These are phyloP conservation scores for Novumbra hubbsi DNA, from an alignment of 2,797 vertebrate species.

Conservation along the genomic window DNA sequence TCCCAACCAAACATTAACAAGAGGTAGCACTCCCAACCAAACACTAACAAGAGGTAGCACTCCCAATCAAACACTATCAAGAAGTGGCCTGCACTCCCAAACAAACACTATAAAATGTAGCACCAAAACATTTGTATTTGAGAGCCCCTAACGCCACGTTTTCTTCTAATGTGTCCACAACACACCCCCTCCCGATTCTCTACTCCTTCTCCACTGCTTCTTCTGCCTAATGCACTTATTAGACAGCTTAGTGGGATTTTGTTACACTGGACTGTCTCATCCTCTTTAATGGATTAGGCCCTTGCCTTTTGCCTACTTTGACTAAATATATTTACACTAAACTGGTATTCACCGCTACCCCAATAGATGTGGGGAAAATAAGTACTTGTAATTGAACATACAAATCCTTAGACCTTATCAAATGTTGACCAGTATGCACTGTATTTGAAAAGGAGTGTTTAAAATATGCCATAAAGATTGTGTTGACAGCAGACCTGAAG, in stretches of 20 bases:
- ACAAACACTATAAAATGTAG: not conserved
- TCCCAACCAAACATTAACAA: not conserved
- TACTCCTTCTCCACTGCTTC: not conserved
- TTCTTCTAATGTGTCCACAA: not conserved
- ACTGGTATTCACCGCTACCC: not conserved
- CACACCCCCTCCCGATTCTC: not conserved
- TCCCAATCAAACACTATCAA: too few relatives aligned
- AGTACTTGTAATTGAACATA: not conserved
- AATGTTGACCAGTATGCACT: not conserved
- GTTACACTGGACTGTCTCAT: slow-evolving; percentile 2
- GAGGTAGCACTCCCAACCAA: too few relatives aligned
- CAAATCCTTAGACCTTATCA: not conserved
- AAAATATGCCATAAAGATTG: not conserved
- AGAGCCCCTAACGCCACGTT: not conserved
- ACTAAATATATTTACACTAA: not conserved
- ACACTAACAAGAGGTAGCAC: too few relatives aligned
- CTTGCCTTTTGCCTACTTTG: slow-evolving; percentile 19
- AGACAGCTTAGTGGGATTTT: slow-evolving; percentile 23
- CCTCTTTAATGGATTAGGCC: slow-evolving; percentile 22
- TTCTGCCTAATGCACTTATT: slow-evolving; percentile 17
- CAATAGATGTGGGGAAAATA: not conserved
- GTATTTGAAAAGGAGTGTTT: not conserved
- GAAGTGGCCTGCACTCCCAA: too few relatives aligned
- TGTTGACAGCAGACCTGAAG: not conserved
- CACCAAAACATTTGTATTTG: not conserved